phyloP scores from a whole-genome alignment of 2,888 invertebrate genomes.

The Phoenoteleia sp. region DNA sequence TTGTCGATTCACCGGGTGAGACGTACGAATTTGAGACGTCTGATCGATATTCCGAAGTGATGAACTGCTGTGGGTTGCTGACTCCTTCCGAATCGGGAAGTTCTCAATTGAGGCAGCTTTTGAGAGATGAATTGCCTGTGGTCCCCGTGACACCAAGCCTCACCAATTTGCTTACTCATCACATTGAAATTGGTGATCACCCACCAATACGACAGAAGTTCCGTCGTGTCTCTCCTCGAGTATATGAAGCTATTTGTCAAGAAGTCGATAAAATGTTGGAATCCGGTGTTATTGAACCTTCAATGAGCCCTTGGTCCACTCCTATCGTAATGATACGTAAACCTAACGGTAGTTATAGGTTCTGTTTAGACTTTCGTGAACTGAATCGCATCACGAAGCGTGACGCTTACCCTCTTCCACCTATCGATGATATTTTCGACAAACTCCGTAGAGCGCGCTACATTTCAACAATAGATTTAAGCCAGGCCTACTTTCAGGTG shows the following conservation, averaged over 20 bases:
- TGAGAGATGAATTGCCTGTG: background rate
- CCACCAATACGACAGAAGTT: constrained; percentile 7
- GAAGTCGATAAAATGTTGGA: constrained; percentile 17
- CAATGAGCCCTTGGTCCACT: constrained; percentile 14
- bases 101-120: background rate
- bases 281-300: constrained; percentile 7
- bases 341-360: background rate
- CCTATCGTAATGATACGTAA: constrained; percentile 12
- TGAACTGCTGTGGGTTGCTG: background rate
- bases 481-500: constrained; percentile 79
- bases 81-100: background rate
- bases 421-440: constrained; percentile 78
- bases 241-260: constrained; percentile 7
- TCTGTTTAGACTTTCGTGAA: constrained; percentile 78
- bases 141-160: background rate
- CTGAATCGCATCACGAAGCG: too few species aligned
- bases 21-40: background rate
- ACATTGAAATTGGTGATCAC: background rate
- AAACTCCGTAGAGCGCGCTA: constrained; percentile 77
- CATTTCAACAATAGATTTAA: constrained; percentile 79
- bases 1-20: background rate
- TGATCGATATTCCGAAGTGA: background rate
- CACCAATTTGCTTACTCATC: background rate
- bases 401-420: constrained; percentile 79
- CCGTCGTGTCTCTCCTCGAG: background rate